Conservation (phyloP, 2,113 vertebrate genomes). For the Pituophis catenifer region DNA sequence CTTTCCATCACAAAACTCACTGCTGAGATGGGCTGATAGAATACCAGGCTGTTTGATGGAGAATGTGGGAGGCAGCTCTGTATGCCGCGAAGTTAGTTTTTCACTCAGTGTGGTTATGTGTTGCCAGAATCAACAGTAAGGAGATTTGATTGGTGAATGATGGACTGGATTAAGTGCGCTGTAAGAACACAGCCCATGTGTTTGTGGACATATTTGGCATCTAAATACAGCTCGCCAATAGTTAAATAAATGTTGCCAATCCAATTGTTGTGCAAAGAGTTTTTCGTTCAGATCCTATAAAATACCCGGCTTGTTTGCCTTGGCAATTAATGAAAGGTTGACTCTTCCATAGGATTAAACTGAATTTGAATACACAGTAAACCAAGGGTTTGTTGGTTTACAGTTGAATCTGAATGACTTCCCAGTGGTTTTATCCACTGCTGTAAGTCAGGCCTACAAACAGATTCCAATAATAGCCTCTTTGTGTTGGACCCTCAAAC, state of each 20-base stretch:
- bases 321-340: conserved; percentile 27
- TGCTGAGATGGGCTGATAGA: neutral
- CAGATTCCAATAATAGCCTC: conserved; percentile 46
- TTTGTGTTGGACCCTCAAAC: conserved; percentile 44
- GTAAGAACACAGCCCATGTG: neutral
- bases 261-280: neutral
- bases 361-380: conserved; percentile 3
- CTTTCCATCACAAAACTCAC: neutral
- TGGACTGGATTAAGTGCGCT: neutral
- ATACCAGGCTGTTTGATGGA: neutral
- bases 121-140: neutral
- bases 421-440: neutral
- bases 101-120: neutral
- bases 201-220: neutral
- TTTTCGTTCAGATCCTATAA: neutral
- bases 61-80: neutral
- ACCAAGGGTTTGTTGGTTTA: neutral
- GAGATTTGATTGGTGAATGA: neutral
- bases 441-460: conserved; percentile 48
- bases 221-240: neutral
- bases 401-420: conserved; percentile 31
- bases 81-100: neutral
- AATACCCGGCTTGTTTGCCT: neutral
- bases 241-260: neutral
- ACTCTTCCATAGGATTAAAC: neutral